phyloP scores from a whole-genome alignment of 2,113 vertebrate species.

The Smithornis capensis region DNA sequence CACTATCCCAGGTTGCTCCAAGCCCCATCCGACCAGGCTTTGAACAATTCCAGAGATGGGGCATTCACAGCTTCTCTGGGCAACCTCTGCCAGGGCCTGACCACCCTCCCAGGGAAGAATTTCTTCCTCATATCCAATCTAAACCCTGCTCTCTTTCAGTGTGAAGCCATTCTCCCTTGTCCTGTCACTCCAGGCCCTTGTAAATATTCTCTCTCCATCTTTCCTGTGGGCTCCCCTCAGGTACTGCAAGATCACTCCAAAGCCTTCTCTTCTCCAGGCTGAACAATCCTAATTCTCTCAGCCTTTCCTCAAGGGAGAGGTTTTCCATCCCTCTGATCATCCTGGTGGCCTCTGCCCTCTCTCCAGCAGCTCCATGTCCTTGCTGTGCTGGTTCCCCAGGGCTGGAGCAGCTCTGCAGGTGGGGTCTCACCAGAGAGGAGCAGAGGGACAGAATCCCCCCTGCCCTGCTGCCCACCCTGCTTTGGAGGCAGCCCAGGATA shows the following conservation, averaged over 20 bases:
- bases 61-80: not conserved
- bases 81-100: fast-evolving
- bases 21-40: fast-evolving
- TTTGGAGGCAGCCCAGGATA: too few species aligned
- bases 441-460: too few species aligned
- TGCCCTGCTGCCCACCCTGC: too few species aligned
- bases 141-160: not conserved
- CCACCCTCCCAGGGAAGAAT: not conserved
- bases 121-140: not conserved
- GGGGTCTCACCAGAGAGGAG: too few species aligned
- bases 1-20: fast-evolving
- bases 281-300: not conserved
- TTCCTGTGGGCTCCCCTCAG: not conserved
- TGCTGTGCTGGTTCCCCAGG: not conserved
- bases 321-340: not conserved
- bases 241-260: not conserved
- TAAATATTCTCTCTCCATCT: not conserved
- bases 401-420: not conserved
- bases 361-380: not conserved
- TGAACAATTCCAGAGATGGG: not conserved
- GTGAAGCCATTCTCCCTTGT: not conserved
- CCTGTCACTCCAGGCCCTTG: not conserved
- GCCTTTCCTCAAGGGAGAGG: not conserved
- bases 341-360: not conserved
- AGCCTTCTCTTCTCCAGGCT: not conserved